phyloP scores from a whole-genome alignment of 2,113 vertebrate genomes.

The Myxocyprinus asiaticus region DNA sequence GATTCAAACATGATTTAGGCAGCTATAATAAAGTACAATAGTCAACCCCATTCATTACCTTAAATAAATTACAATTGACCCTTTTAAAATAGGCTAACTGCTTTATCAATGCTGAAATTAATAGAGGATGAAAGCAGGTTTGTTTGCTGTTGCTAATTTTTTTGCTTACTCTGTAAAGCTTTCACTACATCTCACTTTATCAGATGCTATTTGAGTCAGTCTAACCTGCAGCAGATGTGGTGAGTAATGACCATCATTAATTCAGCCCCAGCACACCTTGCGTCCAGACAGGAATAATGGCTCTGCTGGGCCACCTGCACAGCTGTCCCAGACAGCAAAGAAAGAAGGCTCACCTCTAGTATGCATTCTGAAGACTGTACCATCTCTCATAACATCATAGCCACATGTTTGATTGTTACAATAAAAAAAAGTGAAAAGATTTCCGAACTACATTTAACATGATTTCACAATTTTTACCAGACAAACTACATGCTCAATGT shows the following conservation, averaged over 20 bases:
- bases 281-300: slow-evolving; percentile 50
- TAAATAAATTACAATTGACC: slow-evolving; percentile 5
- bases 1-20: background rate
- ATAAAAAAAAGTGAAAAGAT: background rate
- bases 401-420: background rate
- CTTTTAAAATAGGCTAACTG: slow-evolving; percentile 15
- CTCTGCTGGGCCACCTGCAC: slow-evolving; percentile 47
- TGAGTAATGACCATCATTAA: slow-evolving; percentile 55
- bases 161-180: slow-evolving; percentile 7
- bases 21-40: slow-evolving; percentile 23
- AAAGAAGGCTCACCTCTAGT: slow-evolving; percentile 33
- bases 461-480: too few species aligned
- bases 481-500: too few species aligned
- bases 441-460: background rate
- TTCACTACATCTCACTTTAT: slow-evolving; percentile 7
- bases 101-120: background rate
- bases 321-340: slow-evolving; percentile 14
- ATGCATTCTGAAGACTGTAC: slow-evolving; percentile 7
- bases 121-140: too few species aligned
- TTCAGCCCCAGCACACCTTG: slow-evolving; percentile 37
- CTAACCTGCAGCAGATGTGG: slow-evolving; percentile 46
- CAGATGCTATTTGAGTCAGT: slow-evolving; percentile 38
- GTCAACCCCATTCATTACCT: background rate
- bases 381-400: background rate
- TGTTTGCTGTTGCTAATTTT: background rate